Percentiles rank a stretch among this genome's conserved stretches.
Evolutionary conservation across 23 tunicate genomes (phyloP).

Genomic region (Styela plicata): DNA sequence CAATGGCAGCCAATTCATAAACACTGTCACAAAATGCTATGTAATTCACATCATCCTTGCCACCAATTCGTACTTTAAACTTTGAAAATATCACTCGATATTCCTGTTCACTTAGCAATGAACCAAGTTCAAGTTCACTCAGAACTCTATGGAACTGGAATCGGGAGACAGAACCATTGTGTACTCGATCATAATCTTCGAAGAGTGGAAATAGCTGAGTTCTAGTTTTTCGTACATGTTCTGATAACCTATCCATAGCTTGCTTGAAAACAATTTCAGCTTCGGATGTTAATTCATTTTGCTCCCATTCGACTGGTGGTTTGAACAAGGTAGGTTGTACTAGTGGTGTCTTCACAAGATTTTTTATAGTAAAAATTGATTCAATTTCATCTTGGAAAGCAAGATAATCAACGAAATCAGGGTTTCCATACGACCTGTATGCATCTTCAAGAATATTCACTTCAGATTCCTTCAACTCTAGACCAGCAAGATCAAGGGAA

Average conservation of each 20-base stretch:
- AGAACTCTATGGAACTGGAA: conserved; percentile 77
- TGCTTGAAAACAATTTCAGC: conserved; percentile 50
- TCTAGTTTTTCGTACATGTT: conserved; percentile 71
- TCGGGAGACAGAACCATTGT: conserved; percentile 78
- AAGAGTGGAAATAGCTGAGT: conserved; percentile 81
- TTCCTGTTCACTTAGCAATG: conserved; percentile 58
- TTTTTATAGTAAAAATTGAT: conserved; percentile 69
- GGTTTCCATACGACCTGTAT: conserved; percentile 50
- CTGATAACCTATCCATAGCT: conserved; percentile 64
- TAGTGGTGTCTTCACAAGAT: conserved; percentile 72
- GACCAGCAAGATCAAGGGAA: conserved; percentile 73
- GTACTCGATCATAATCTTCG: conserved; percentile 84
- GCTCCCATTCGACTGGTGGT: conserved; percentile 95
- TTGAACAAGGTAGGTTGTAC: conserved; percentile 62
- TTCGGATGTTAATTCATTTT: conserved; percentile 50
- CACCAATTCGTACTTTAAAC: conserved; percentile 78
- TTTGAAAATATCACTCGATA: conserved; percentile 51
- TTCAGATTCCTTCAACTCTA: conserved; percentile 88
- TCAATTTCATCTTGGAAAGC: conserved; percentile 81
- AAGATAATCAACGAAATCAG: conserved; percentile 65
- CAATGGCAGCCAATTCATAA: conserved; percentile 68
- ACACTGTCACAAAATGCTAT: conserved; percentile 82
- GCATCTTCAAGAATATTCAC: conserved; percentile 47
- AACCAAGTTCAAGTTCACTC: conserved; percentile 70
- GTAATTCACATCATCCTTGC: conserved; percentile 77